Percentiles rank a stretch among this genome's conserved stretches.
These are phyloP conservation scores for Trichomalopsis sarcophagae DNA, from an alignment of 1,140 invertebrate species.

Conservation along the genomic window DNA sequence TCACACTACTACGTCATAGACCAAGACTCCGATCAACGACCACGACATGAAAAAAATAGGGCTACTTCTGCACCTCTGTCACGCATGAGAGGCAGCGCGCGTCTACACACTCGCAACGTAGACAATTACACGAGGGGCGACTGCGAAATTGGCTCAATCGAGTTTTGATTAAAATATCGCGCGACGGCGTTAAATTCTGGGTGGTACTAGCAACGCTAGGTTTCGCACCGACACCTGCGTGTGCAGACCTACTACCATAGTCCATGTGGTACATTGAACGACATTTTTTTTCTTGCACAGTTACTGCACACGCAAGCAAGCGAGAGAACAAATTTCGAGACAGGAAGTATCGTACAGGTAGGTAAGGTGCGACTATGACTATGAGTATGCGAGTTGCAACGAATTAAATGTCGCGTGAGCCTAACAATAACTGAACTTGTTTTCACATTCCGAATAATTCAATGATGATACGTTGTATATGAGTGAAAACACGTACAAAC, in stretches of 20 bases:
- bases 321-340: background rate
- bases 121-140: background rate
- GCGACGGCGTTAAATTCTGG: slow-evolving; percentile 34
- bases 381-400: no score
- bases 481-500: no score
- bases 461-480: no score
- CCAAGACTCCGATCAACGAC: background rate
- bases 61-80: background rate
- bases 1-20: background rate
- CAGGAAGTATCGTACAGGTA: background rate
- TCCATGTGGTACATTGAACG: background rate
- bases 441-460: no score
- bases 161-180: slow-evolving; percentile 37
- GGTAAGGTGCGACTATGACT: no score
- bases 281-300: background rate
- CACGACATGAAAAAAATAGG: background rate
- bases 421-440: no score
- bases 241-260: background rate
- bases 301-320: background rate
- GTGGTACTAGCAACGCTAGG: background rate
- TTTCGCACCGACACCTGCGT: background rate
- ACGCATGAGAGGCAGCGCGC: background rate
- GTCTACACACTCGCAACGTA: no score
- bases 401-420: no score
- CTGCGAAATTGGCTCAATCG: slow-evolving; percentile 32